Evolutionary conservation across 2,113 vertebrate species (phyloP).

Genomic region (Callithrix jacchus): DNA sequence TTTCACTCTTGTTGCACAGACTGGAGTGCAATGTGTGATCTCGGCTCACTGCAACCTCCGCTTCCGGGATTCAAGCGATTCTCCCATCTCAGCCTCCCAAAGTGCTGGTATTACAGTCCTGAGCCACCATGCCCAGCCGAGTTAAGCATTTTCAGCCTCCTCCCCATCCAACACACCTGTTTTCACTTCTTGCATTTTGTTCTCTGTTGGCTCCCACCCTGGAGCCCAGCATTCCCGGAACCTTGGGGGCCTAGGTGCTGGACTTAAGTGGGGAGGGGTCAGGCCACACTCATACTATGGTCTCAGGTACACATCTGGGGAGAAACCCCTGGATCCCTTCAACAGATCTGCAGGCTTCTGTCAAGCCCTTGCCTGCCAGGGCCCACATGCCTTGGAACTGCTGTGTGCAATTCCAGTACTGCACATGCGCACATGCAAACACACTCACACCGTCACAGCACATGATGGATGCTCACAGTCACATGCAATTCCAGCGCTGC

Average conservation of each 20-base stretch:
- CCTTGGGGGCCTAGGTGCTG: accelerated
- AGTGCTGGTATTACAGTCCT: no score
- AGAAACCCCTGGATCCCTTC: background rate
- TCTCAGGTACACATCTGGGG: background rate
- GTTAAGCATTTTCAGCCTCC: background rate
- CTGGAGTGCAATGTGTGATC: no score
- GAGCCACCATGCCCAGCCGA: no score
- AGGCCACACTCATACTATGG: accelerated
- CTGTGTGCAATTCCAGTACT: no score
- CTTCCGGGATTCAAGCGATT: no score
- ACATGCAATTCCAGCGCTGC: no score
- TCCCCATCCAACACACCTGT: accelerated
- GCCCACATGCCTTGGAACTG: accelerated
- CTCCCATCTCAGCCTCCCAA: no score
- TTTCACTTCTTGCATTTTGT: background rate
- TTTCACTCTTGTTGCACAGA: no score
- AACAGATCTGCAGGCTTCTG: background rate
- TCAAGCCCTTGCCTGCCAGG: background rate
- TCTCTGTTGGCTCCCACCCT: background rate
- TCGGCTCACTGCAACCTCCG: no score
- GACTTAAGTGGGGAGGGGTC: background rate
- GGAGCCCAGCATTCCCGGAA: background rate
- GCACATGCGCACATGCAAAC: no score
- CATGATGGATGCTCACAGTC: no score
- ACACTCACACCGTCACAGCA: no score